A percentile compares a stretch with the other conserved stretches of the same genome.
Conservation (phyloP, 1,140 invertebrate species). For the Nixonia krombeini region DNA sequence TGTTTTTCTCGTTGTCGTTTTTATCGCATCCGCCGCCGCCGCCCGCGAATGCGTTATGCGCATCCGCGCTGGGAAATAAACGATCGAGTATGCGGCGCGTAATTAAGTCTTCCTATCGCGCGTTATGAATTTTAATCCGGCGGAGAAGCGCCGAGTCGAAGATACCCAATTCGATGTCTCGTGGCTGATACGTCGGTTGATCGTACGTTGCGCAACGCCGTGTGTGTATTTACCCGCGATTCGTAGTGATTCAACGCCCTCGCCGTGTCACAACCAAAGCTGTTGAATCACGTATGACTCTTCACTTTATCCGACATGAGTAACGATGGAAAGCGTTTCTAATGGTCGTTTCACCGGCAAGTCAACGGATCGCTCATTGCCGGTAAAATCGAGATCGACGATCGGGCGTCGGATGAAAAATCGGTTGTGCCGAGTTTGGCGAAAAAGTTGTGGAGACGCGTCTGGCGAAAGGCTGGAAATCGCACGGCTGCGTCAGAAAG, state of each 20-base stretch:
- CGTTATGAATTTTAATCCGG: conserved; percentile 2
- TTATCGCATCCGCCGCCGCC: no score
- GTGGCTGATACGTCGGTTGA: no score
- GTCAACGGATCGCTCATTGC: not conserved
- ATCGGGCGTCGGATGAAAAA: conserved; percentile 9
- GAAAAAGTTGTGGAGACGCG: not conserved
- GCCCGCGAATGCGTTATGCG: not conserved
- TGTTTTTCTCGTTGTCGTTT: not conserved
- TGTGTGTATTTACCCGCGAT: no score
- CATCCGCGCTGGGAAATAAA: not conserved
- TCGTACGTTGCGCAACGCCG: no score
- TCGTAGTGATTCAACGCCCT: not conserved
- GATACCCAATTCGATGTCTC: not conserved
- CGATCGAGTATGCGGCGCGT: not conserved
- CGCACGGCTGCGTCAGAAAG: conserved; percentile 39
- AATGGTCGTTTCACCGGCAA: not conserved
- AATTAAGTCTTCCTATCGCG: conserved; percentile 4
- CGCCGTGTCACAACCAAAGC: no score
- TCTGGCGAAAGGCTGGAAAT: conserved; percentile 37
- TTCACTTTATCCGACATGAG: conserved; percentile 15
- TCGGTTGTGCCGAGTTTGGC: not conserved
- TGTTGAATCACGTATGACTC: no score
- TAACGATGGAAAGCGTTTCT: conserved; percentile 11
- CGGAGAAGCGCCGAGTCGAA: not conserved
- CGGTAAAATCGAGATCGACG: not conserved